Percentiles rank a stretch among this genome's conserved stretches.
phyloP scores from a whole-genome alignment of 1,140 invertebrate species.

The Leptopilina boulardi region DNA sequence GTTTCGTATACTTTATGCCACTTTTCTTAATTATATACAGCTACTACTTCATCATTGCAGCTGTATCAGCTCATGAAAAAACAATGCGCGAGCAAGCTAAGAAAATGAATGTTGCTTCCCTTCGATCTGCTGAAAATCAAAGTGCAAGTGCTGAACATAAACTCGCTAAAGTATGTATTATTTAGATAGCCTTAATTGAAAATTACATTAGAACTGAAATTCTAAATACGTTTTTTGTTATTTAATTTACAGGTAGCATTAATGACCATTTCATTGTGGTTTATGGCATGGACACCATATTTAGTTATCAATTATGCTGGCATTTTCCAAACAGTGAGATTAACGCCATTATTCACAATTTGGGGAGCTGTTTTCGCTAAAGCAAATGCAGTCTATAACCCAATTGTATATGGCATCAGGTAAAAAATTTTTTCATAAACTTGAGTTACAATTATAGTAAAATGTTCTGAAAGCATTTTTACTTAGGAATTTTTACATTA shows the following conservation, averaged over 20 bases:
- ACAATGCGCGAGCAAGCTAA: conserved; percentile 88
- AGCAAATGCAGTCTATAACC: conserved; percentile 87
- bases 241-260: conserved; percentile 80
- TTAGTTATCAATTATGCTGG: conserved; percentile 87
- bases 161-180: conserved; percentile 81
- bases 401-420: conserved; percentile 90
- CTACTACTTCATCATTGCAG: conserved; percentile 87
- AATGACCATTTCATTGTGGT: conserved; percentile 89
- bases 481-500: no score
- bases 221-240: neutral
- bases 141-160: conserved; percentile 84
- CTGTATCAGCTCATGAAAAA: conserved; percentile 87
- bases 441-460: no score
- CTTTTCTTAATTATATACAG: conserved; percentile 85
- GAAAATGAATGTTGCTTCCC: conserved; percentile 88
- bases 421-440: conserved; percentile 57
- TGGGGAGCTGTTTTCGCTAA: conserved; percentile 89
- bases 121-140: conserved; percentile 78
- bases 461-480: no score
- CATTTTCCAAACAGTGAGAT: conserved; percentile 81
- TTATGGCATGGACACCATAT: conserved; percentile 92
- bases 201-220: no score
- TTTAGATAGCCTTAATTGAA: no score
- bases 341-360: conserved; percentile 85
- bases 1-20: conserved; percentile 85